Evolutionary conservation across 2,888 invertebrate species (phyloP), one percentile per base, ranked within the genome.

Genomic region (Phaedon cochleariae): DNA sequence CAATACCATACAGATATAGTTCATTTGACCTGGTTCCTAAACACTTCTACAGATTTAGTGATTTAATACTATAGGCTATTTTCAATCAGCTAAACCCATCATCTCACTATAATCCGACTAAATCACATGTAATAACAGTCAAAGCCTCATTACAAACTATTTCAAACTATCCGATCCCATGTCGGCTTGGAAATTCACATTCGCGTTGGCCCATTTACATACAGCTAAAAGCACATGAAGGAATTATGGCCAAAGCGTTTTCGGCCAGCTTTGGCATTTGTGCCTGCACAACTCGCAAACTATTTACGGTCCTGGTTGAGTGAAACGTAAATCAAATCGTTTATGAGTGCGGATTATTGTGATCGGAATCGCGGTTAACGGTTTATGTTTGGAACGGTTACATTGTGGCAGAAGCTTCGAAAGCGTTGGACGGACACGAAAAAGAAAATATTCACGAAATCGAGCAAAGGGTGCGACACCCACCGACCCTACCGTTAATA

Each of bases 201-300:
- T 55, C 45, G 26, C 57, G 37, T 45, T 21, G 26, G n/a, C 57
- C 17, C 12, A 22, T 20, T 17, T 12, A 26, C 46, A 46, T 26
- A 15, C 57, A 45, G 45, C 26, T 45, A 29, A 54, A 41, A 45
- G 45, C 45, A 57, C 26, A 57, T 37, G 18, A 22, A 37, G 55
- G 55, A 55, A 55, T 57, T 45, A 57, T 20, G 18, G 37, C 31
- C 45, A 57, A 45, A 57, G 57, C 21, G 57, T 57, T 57, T 57
- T 57, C 7, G 26, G 15, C 1, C 15, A n/a, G 41, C 15, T 41
- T n/a, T 41, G 41, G 15, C 41, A 6, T 15, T 10, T 15, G 41
- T 12, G 41, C 41, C 4, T 41, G 15, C 15, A 15, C 7, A 41
- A 15, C 7, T 15, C 15, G 41, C 41, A 41, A n/a, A 15, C 41